These are phyloP conservation scores for Gortyna flavago DNA, from an alignment of 2,888 invertebrate species.

Conservation along the genomic window DNA sequence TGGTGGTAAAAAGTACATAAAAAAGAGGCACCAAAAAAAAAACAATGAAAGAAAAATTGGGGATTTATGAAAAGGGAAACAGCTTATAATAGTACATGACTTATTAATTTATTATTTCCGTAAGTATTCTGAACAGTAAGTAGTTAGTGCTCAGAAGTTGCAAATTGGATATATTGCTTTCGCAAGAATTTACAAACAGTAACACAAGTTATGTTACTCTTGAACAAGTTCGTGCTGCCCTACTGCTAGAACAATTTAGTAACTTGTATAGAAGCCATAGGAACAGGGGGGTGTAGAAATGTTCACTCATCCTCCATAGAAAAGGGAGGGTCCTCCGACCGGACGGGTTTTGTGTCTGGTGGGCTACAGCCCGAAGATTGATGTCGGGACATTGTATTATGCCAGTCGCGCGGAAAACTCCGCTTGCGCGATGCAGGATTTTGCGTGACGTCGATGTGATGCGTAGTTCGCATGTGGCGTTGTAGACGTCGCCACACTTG, in stretches of 20 bases:
- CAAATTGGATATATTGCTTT: conserved; percentile 86
- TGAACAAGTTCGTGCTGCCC: conserved; percentile 84
- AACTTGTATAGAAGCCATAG: not conserved
- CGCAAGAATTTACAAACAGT: conserved; percentile 87
- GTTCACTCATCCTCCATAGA: not conserved
- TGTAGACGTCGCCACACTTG: not conserved
- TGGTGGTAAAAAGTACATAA: not conserved
- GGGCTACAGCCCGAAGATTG: no score
- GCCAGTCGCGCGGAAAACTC: no score
- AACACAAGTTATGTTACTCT: conserved; percentile 80
- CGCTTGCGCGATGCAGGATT: not conserved
- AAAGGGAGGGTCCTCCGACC: no score
- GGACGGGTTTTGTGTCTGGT: no score
- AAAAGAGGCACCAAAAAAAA: not conserved
- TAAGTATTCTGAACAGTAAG: conserved; percentile 88
- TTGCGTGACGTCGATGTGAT: not conserved
- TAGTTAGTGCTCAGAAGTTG: conserved; percentile 87
- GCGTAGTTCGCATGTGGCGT: not conserved
- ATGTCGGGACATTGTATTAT: no score
- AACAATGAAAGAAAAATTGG: not conserved
- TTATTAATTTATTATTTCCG: no score
- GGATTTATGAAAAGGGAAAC: not conserved
- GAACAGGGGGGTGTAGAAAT: not conserved
- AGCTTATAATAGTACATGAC: not conserved
- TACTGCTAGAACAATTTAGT: not conserved